phyloP scores from a whole-genome alignment of 2,888 invertebrate species.

The Folsomia candida region DNA sequence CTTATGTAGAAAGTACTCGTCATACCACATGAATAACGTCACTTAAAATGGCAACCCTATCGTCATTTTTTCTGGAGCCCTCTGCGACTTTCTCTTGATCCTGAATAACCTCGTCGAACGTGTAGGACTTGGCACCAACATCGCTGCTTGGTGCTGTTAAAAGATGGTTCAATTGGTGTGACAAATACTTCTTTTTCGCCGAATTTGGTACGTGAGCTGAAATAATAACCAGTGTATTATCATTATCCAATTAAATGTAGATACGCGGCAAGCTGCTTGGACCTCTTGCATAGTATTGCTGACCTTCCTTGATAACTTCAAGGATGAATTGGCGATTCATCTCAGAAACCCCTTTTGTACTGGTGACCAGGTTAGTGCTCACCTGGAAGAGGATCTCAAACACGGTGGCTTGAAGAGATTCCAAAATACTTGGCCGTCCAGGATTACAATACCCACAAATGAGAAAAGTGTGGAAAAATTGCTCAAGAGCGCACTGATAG shows the following conservation, averaged over 20 bases:
- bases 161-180: constrained; percentile 27
- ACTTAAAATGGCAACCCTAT: too few relatives aligned
- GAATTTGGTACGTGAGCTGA: constrained; percentile 34
- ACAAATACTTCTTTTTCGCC: constrained; percentile 31
- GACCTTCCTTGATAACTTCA: constrained; percentile 20
- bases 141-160: background rate
- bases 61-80: too few relatives aligned
- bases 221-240: background rate
- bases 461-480: constrained; percentile 34
- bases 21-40: too few relatives aligned
- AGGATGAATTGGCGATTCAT: constrained; percentile 15
- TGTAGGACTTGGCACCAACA: too few relatives aligned
- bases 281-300: background rate
- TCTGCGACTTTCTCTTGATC: constrained; percentile 42
- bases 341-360: background rate
- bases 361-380: constrained; percentile 15
- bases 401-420: constrained; percentile 13
- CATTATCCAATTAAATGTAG: background rate
- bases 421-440: constrained; percentile 12
- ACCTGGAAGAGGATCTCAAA: constrained; percentile 33
- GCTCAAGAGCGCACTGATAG: constrained; percentile 32
- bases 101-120: constrained; percentile 30
- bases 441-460: constrained; percentile 36
- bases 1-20: too few relatives aligned
- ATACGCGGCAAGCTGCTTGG: background rate